A percentile compares a stretch with the other conserved stretches of the same genome.
These are phyloP conservation scores for Euproctis similis DNA, from an alignment of 2,888 invertebrate species.

Conservation along the genomic window DNA sequence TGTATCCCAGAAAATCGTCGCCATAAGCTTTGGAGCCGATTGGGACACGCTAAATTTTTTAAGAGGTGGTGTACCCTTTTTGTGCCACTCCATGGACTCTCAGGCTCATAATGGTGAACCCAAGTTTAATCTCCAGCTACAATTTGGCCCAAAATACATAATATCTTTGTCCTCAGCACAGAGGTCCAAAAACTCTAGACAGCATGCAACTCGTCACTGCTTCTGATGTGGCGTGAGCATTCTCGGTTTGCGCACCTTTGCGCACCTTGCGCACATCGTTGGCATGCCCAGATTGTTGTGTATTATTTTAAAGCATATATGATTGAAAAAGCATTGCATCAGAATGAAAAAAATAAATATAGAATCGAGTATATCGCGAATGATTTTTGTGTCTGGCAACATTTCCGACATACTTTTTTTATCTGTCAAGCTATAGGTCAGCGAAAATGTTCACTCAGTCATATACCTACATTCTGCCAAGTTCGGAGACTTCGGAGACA, in stretches of 20 bases:
- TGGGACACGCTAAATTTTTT: constrained; percentile 11
- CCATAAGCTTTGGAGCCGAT: constrained; percentile 60
- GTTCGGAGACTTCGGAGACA: constrained; percentile 39
- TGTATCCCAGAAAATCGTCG: too few relatives aligned
- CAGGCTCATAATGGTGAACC: constrained; percentile 10
- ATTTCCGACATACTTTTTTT: too few relatives aligned
- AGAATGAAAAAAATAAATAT: too few relatives aligned
- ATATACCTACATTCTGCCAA: constrained; percentile 28
- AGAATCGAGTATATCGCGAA: too few relatives aligned
- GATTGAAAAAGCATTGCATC: too few relatives aligned
- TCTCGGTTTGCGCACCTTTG: too few relatives aligned
- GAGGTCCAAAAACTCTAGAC: not conserved
- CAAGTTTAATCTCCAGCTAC: constrained; percentile 1
- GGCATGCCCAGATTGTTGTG: constrained; percentile 19
- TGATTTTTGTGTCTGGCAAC: too few relatives aligned
- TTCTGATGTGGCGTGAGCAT: too few relatives aligned
- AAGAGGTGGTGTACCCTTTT: too few relatives aligned
- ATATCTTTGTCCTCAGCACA: not conserved
- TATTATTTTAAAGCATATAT: constrained; percentile 6
- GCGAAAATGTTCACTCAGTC: too few relatives aligned
- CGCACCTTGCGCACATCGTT: constrained; percentile 26
- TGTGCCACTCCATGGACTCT: too few relatives aligned
- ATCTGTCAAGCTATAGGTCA: too few relatives aligned
- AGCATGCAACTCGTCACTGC: not conserved
- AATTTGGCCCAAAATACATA: constrained; percentile 1